Evolutionary conservation across 2,113 vertebrate genomes (phyloP).

Genomic region (Lanius ludovicianus): DNA sequence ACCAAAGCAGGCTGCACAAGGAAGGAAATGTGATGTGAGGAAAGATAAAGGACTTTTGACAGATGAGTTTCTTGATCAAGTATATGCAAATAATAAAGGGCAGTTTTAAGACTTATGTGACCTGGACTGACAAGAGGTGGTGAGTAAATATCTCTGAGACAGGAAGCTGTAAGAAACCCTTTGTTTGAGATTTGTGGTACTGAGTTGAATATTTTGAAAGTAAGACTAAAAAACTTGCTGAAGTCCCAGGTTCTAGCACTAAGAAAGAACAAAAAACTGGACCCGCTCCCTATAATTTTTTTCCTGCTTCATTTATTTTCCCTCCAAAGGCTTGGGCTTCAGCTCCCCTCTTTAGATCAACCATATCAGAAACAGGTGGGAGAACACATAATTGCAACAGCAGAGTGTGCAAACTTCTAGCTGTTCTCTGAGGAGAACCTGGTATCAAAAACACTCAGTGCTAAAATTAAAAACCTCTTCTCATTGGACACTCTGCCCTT

Average conservation of each 20-base stretch:
- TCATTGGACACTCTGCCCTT: neutral
- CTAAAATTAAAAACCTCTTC: neutral
- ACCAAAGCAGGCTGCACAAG: neutral
- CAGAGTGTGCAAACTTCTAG: neutral
- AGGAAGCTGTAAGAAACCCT: neutral
- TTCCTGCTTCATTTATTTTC: neutral
- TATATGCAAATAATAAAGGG: neutral
- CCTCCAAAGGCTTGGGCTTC: neutral
- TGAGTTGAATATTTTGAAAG: neutral
- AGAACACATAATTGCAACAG: neutral
- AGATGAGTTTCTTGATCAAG: neutral
- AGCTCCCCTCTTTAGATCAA: neutral
- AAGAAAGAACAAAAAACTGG: neutral
- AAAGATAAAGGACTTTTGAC: neutral
- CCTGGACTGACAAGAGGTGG: neutral
- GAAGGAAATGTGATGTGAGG: neutral
- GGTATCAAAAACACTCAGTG: fast-evolving
- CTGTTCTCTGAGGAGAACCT: neutral
- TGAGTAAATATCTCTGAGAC: neutral
- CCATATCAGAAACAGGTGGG: neutral
- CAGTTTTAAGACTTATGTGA: neutral
- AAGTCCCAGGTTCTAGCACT: neutral
- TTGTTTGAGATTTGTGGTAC: neutral
- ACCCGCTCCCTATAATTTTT: neutral
- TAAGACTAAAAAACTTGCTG: neutral